Base-by-base conservation (phyloP, 2,113 vertebrate genomes). In the Theristicus caerulescens region DNA sequence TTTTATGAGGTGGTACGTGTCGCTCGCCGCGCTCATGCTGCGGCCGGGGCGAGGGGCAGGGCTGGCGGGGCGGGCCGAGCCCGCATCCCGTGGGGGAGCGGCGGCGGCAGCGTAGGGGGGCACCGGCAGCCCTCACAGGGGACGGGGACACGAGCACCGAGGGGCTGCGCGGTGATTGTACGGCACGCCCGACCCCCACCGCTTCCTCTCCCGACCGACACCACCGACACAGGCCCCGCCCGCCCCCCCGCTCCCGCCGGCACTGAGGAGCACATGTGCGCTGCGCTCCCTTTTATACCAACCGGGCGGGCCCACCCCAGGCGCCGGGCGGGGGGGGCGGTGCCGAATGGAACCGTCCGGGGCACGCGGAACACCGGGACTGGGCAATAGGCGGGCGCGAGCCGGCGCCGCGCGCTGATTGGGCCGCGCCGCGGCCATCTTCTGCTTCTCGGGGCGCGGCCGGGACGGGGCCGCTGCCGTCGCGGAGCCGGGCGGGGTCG, bases 1-100 rank as follows among this genome's bases (percentile, higher is more conserved):
- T 99, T 99, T 99, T 97, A 99, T 98, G 93, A 99, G 98, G 94
- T 99, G 96, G 96, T 98, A 97, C 38, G 98, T 98, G 89, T 99
- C 99, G 98, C 90, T 98, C 95, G 98, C 94, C 81, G 98, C 94
- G 90, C 98, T 98, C 98, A 98, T 98, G 94, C 44, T 97, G 96
- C 96, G 95, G 82, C 94, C 94, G 93, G 78, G 66, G 24, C 85
- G 80, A 78, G 82, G 64, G 51, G 83, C 84, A 87, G 96, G 94
- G 92, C 88, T 67, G 95, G 76, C 79, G 93, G 95, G 64, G 93
- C 89, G 84, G 80, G 92, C 74, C 78, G 66, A 88, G 91, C 92
- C 96, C 83, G 92, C 94, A 95, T 97, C 95, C 97, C 95, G 96
- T 80, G n/a, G 90, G 94, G 78, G 36, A 88, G 55, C 36, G 25